Evolutionary conservation across 2,888 invertebrate genomes (phyloP), one percentile per base, ranked within the genome.

Genomic region (Stomorhina lunata): DNA sequence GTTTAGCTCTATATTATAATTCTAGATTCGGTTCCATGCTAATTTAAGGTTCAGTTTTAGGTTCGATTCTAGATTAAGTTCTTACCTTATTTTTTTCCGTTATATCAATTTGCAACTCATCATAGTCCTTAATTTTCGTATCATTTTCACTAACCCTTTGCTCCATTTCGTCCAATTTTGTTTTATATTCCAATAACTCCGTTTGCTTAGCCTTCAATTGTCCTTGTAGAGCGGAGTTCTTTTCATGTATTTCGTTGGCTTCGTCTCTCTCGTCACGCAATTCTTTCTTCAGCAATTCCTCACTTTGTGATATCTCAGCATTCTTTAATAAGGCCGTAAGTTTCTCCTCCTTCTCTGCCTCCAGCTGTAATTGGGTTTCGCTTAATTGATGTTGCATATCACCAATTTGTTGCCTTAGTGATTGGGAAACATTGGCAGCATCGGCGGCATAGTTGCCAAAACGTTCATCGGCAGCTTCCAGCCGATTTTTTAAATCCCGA

Each of bases 231-330:
- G 91, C 91, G 57, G 91, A 90, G 89, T 92, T 92, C 91, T 93
- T 92, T 88, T 92, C 91, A 89, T 93, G 90, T 89, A 93, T 43
- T 90, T 93, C 85, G 93, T 90, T 84, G 89, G 91, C 57, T 88
- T 92, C 90, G 94, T 95, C 78, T 94, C 95, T 94, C 86, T 95
- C 94, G 84, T 94, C 93, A 20, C 95, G 93, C 88, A 94, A 93
- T 86, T 95, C 94, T 87, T 95, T 95, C 87, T 94, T 94, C 1
- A 95, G 93, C 87, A 96, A 92, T 89, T 96, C 96, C 86, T 95
- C 93, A 83, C 94, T 94, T 89, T 96, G 96, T 0, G 96, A 96
- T 86, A 96, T 94, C 91, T 96, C 95, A 1, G 96, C 96, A 89
- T 96, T 96, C 59, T 96, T 93, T 71, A 96, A 88, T 63, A 96